Evolutionary conservation across 1,140 invertebrate genomes (phyloP), one percentile per base, ranked within the genome.

Genomic region (Trichomalopsis sarcophagae): DNA sequence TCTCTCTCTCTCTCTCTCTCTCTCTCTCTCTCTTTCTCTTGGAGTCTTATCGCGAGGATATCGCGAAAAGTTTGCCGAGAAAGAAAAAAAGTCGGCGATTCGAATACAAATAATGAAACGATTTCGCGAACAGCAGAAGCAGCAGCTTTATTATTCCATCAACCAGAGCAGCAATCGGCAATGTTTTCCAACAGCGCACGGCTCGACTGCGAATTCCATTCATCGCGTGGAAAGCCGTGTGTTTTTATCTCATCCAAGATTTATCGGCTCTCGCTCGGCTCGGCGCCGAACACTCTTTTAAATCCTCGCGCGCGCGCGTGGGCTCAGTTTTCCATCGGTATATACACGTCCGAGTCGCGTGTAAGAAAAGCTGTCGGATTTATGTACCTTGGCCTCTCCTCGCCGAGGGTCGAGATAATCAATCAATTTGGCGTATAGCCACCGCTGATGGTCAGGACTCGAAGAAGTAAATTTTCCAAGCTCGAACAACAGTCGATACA

Each of bases 281-380:
- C 36, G n/a, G 75, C 75, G 36, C 55, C 74, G 66, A 27, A 11
- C 68, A 71, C 68, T 71, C 68, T 71, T 71, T 71, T 30, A 71
- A 71, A 71, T 71, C 27, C 27, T 14, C 68, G 68, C 68, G 62
- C 62, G n/a, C 62, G 27, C 68, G 68, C 23, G n/a, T n/a, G 33
- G 3, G 33, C 33, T 36, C 33, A 4, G 33, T 33, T 13, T 33
- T 71, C 68, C 6, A 21, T 66, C 62, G 62, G 62, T 62, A n/a
- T n/a, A n/a, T n/a, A 62, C 33, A 5, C 33, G 33, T 3, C 33
- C 6, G 21, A 62, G 21, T 62, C 55, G 55, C 21, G 55, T 62
- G 55, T 62, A 50, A 50, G 13, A 14, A 17, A 17, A 17, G 47
- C 47, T 4, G 47, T 17, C 1, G 55, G 21, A 62, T 62, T 62